Evolutionary conservation across 1,140 invertebrate species (phyloP), one percentile per base, ranked within the genome.

Genomic region (Calycopis cecrops): DNA sequence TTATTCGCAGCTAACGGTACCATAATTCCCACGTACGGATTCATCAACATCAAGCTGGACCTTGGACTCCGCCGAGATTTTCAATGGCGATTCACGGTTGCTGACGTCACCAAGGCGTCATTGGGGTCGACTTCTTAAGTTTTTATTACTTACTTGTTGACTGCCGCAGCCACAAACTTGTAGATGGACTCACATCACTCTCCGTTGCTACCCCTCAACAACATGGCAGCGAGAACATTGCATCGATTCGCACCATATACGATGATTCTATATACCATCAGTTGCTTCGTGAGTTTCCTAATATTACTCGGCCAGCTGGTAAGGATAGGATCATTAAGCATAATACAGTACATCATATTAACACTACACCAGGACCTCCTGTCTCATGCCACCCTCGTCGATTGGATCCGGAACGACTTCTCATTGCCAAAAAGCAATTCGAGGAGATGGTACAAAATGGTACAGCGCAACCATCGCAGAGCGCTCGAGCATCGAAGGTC

Each of bases 21-120:
- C 8, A 35, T 35, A 11, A 50, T 50, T 7, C 14, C 6, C 11
- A 50, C 48, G 0, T 50, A 50, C 9, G 48, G 48, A 16, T 35
- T 16, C 4, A 50, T 28, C 0, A 35, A 50, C 12, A 50, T 50
- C 9, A 18, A 4, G 8, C 9, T 50, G 14, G 33, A 50, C 48
- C 14, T 50, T 1, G 48, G 48, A 50, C 33, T 50, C 6, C 48
- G 34, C n/a, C 48, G 48, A 16, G 35, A 50, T 34, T 50, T 50
- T 7, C 12, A 33, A 10, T 50, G 48, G 28, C 48, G 48, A 16
- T 50, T 50, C 12, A 35, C 35, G 14, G 33, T 50, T 14, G 48
- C 34, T 34, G 17, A 33, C 35, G 14, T 35, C 8, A 35, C 28
- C 1, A 49, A 49, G 35, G 21, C 48, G 12, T 50, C 12, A 50